Percentiles rank a stretch among this genome's conserved stretches.
Conservation (phyloP, 92 coral and sea anemone genomes). For the Blastomussa wellsi region DNA sequence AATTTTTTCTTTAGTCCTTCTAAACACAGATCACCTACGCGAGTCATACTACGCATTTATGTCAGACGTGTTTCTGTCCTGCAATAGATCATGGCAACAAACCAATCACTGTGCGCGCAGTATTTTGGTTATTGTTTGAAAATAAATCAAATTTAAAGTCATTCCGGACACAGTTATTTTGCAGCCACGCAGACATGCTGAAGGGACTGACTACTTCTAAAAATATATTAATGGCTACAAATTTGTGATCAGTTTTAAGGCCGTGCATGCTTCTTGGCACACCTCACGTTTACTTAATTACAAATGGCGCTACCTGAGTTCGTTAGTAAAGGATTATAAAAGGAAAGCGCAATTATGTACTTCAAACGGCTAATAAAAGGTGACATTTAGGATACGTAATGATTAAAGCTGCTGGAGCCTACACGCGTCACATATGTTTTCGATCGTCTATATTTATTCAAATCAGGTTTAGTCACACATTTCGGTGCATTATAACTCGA, state of each 20-base stretch:
- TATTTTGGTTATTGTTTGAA: background rate
- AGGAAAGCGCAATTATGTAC: background rate
- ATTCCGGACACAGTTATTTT: background rate
- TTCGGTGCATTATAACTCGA: conserved; percentile 12
- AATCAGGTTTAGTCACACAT: background rate
- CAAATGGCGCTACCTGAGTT: background rate
- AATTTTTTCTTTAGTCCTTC: background rate
- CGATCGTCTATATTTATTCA: background rate
- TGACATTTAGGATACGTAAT: conserved; percentile 1
- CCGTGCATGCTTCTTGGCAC: background rate
- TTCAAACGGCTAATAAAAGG: background rate
- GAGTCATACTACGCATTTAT: background rate
- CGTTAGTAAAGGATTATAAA: background rate
- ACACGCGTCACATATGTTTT: background rate
- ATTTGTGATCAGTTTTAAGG: background rate
- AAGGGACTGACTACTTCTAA: background rate
- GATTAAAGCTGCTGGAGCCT: background rate
- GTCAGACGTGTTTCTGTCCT: background rate
- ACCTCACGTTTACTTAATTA: background rate
- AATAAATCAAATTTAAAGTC: background rate
- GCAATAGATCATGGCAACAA: background rate
- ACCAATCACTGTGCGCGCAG: background rate
- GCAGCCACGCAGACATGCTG: background rate
- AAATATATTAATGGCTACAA: background rate
- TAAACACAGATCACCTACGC: background rate